Percentiles rank a stretch among this genome's conserved stretches.
phyloP scores from a whole-genome alignment of 2,888 invertebrate genomes.

The Colostygia pectinataria region DNA sequence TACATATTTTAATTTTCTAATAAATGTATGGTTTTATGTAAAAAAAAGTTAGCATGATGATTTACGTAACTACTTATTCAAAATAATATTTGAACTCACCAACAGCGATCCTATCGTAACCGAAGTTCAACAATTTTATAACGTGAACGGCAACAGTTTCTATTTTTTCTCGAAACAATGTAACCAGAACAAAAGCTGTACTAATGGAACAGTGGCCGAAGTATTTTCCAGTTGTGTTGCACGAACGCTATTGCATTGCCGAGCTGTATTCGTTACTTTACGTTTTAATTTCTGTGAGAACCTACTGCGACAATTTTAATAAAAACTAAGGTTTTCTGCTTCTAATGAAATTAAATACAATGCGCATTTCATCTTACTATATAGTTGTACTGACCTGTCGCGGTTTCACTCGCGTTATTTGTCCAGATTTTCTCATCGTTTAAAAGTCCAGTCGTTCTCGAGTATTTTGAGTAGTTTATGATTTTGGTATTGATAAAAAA shows the following conservation, averaged over 20 bases:
- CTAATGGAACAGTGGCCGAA: conserved; percentile 27
- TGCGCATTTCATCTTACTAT: too few relatives aligned
- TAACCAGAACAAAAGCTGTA: conserved; percentile 27
- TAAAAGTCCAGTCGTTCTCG: too few relatives aligned
- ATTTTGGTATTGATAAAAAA: too few relatives aligned
- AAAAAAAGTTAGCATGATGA: too few relatives aligned
- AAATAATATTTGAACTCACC: background rate
- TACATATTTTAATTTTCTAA: too few relatives aligned
- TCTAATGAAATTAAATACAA: too few relatives aligned
- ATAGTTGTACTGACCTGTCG: too few relatives aligned
- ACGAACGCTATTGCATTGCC: conserved; percentile 6
- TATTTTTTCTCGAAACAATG: conserved; percentile 15
- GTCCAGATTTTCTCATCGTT: too few relatives aligned
- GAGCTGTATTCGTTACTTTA: background rate
- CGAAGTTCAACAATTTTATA: background rate
- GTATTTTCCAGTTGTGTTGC: conserved; percentile 6
- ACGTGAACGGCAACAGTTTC: background rate
- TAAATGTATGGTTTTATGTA: too few relatives aligned
- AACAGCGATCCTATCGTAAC: background rate
- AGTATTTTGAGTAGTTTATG: too few relatives aligned
- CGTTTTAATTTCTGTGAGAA: conserved; percentile 4
- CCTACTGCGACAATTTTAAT: background rate
- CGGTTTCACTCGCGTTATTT: too few relatives aligned
- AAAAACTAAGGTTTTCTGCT: too few relatives aligned
- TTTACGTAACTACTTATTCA: background rate